Conservation (phyloP, 2,113 vertebrate genomes). For the Poecile atricapillus region DNA sequence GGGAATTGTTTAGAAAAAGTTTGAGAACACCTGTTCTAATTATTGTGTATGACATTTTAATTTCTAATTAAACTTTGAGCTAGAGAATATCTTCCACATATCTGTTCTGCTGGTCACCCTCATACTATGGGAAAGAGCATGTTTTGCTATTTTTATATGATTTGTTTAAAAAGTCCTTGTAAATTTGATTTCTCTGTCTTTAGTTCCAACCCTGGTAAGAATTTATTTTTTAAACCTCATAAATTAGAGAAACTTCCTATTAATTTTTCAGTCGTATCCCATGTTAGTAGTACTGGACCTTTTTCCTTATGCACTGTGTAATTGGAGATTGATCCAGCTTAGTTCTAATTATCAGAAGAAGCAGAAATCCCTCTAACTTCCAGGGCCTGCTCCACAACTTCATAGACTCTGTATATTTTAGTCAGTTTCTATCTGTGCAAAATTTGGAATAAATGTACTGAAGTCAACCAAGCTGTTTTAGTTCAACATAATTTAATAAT, state of each 20-base stretch:
- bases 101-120: neutral
- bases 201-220: neutral
- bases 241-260: neutral
- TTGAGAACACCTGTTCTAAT: neutral
- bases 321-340: neutral
- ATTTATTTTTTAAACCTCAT: neutral
- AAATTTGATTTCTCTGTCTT: neutral
- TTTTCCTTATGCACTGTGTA: neutral
- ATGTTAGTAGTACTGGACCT: neutral
- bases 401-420: neutral
- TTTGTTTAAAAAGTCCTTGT: neutral
- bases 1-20: neutral
- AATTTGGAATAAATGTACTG: neutral
- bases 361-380: neutral
- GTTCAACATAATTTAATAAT: constrained; percentile 23
- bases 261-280: neutral
- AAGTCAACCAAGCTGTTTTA: constrained; percentile 20
- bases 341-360: neutral
- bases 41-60: neutral
- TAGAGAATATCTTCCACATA: neutral
- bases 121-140: neutral
- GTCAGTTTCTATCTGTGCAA: constrained; percentile 14
- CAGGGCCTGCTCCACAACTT: neutral
- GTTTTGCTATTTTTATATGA: neutral
- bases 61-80: neutral